Percentiles rank a stretch among this genome's conserved stretches.
These are phyloP conservation scores for Mechanitis mazaeus DNA, from an alignment of 2,888 invertebrate species.

Conservation along the genomic window DNA sequence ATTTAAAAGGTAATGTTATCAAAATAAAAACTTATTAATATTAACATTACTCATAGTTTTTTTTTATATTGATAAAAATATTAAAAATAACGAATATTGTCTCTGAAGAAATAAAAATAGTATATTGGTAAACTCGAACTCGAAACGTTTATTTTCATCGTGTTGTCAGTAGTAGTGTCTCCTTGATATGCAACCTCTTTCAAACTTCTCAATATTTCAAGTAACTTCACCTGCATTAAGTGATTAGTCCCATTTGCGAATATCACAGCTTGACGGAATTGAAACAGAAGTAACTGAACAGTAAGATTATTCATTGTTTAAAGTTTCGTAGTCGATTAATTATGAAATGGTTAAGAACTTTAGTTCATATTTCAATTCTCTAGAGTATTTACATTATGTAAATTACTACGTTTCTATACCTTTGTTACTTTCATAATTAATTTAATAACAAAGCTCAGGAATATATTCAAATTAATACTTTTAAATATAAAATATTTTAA, in stretches of 20 bases:
- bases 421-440: background rate
- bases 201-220: slow-evolving; percentile 65
- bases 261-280: slow-evolving; percentile 50
- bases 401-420: background rate
- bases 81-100: too few species aligned
- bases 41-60: too few species aligned
- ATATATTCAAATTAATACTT: too few species aligned
- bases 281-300: slow-evolving; percentile 21
- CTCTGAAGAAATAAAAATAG: too few species aligned
- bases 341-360: slow-evolving; percentile 11
- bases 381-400: background rate
- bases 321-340: slow-evolving; percentile 24
- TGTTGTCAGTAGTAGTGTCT: slow-evolving; percentile 25
- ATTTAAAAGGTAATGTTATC: too few species aligned
- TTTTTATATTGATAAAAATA: too few species aligned
- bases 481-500: too few species aligned
- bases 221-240: slow-evolving; percentile 65
- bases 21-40: too few species aligned
- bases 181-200: slow-evolving; percentile 42
- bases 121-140: too few species aligned
- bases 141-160: background rate
- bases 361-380: background rate
- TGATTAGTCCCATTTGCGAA: slow-evolving; percentile 71
- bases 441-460: too few species aligned
- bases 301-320: slow-evolving; percentile 20